phyloP scores from a whole-genome alignment of 2,797 vertebrate species.

The Falco naumanni region DNA sequence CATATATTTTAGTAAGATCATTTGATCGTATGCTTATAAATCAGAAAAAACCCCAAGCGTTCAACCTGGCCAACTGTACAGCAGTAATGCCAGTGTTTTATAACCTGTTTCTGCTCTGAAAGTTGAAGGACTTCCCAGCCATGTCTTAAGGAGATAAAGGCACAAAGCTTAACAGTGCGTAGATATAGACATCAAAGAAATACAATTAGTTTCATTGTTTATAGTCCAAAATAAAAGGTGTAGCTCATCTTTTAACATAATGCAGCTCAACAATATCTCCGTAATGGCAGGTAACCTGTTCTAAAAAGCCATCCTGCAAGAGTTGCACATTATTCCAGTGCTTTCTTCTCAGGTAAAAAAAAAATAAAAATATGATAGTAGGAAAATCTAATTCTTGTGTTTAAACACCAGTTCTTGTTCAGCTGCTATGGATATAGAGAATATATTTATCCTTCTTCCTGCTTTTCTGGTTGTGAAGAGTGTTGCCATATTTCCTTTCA shows the following conservation, averaged over 20 bases:
- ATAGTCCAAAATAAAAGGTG: background rate
- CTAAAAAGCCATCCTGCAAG: background rate
- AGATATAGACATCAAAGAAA: background rate
- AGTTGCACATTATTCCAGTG: background rate
- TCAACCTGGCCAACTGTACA: background rate
- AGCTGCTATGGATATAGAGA: background rate
- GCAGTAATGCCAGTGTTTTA: background rate
- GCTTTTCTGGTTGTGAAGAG: background rate
- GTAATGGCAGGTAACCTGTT: background rate
- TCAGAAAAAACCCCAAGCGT: rapidly evolving
- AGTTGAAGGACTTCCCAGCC: background rate
- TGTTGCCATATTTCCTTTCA: background rate
- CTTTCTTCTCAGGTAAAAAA: background rate
- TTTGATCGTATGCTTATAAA: background rate
- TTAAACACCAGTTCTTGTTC: background rate
- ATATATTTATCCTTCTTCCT: background rate
- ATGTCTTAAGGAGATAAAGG: background rate
- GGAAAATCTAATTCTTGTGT: background rate
- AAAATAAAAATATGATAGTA: background rate
- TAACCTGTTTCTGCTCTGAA: background rate
- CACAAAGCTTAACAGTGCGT: background rate
- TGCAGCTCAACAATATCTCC: background rate
- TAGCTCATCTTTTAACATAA: background rate
- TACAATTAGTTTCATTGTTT: background rate
- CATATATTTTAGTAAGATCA: background rate